phyloP scores from a whole-genome alignment of 2,113 vertebrate genomes.

The Prinia subflava region DNA sequence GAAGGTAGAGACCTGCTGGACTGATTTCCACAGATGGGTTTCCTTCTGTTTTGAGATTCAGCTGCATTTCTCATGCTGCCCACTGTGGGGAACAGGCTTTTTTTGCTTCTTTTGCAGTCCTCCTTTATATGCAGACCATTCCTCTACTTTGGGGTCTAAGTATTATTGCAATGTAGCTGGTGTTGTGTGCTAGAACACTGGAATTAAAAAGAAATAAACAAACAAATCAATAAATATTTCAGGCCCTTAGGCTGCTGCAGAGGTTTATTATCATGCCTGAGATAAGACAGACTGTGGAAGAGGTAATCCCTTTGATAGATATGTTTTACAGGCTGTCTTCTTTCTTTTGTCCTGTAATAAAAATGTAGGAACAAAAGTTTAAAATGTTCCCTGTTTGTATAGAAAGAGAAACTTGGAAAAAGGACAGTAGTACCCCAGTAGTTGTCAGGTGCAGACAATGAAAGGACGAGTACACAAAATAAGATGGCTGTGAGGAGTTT shows the following conservation, averaged over 20 bases:
- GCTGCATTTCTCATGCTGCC: neutral
- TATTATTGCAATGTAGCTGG: neutral
- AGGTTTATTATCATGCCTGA: conserved; percentile 1
- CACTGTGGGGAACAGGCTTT: neutral
- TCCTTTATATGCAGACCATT: neutral
- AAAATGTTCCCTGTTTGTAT: neutral
- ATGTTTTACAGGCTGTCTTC: neutral
- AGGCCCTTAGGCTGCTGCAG: neutral
- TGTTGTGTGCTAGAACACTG: neutral
- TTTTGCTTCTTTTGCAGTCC: neutral
- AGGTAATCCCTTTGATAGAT: conserved; percentile 34
- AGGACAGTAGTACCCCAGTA: neutral
- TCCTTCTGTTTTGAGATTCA: neutral
- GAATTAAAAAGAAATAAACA: neutral
- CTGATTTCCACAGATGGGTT: neutral
- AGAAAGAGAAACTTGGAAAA: neutral
- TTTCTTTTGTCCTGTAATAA: neutral
- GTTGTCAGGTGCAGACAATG: rapidly evolving
- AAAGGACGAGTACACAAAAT: neutral
- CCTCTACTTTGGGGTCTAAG: neutral
- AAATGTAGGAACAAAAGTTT: neutral
- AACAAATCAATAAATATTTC: neutral
- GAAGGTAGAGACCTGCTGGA: neutral
- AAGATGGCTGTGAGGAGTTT: neutral
- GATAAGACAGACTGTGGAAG: conserved; percentile 2